phyloP scores from a whole-genome alignment of 2,888 invertebrate species.

The Acanthosepion lycidas region DNA sequence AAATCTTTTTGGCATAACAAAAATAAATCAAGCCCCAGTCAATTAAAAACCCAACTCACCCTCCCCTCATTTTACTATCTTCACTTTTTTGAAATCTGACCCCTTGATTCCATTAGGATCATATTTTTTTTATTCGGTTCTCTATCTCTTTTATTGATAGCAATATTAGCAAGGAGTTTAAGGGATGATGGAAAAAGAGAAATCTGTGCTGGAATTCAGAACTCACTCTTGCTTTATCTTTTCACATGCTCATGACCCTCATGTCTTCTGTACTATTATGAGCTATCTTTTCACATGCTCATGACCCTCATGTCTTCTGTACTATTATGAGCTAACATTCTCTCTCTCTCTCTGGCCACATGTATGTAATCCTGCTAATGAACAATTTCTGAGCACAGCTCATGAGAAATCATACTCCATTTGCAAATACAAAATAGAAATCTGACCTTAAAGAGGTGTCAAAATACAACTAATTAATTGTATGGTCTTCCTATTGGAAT shows the following conservation, averaged over 20 bases:
- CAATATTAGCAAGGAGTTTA: neutral
- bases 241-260: neutral
- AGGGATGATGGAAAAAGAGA: neutral
- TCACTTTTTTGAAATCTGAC: neutral
- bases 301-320: neutral
- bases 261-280: neutral
- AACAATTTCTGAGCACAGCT: neutral
- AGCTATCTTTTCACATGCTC: neutral
- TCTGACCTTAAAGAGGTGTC: slow-evolving; percentile 33
- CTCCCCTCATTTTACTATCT: neutral
- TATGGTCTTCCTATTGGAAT: neutral
- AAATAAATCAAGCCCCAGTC: neutral
- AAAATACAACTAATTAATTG: slow-evolving; percentile 23
- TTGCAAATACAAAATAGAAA: neutral
- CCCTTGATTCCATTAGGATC: neutral
- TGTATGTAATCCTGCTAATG: slow-evolving; percentile 2
- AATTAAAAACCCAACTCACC: neutral
- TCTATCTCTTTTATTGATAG: neutral
- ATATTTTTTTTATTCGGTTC: neutral
- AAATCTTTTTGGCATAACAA: neutral
- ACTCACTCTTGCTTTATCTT: neutral
- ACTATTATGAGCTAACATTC: neutral
- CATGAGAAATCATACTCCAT: neutral
- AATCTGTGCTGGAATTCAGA: neutral
- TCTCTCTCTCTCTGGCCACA: neutral